These are phyloP conservation scores for Alviniconcha marisindica DNA, from an alignment of 1,140 invertebrate species.

Conservation along the genomic window DNA sequence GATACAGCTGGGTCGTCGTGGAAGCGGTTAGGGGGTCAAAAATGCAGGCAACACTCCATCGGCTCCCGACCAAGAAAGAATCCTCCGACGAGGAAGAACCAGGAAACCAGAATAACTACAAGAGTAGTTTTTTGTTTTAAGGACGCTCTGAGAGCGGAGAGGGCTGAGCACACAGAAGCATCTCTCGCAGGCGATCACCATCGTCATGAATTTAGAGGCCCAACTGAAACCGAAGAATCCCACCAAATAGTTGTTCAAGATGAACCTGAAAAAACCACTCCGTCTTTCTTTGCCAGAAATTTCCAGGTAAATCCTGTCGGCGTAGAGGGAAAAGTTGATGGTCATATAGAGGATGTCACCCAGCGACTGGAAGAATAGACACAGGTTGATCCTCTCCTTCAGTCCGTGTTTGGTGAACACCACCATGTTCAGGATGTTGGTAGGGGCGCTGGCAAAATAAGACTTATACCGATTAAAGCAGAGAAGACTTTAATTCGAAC, in stretches of 20 bases:
- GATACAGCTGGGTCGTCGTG: neutral
- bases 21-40: neutral
- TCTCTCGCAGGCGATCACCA: slow-evolving; percentile 25
- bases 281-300: neutral
- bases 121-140: neutral
- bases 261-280: neutral
- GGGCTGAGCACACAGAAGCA: slow-evolving; percentile 24
- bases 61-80: neutral
- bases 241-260: neutral
- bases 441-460: too few relatives aligned
- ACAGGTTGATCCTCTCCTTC: slow-evolving; percentile 25
- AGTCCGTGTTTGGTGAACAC: slow-evolving; percentile 28
- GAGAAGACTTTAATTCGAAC: too few relatives aligned
- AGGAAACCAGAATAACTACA: neutral
- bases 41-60: slow-evolving; percentile 5
- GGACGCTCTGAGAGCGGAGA: neutral
- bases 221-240: neutral
- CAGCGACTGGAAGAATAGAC: slow-evolving; percentile 6
- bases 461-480: too few relatives aligned
- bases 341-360: neutral
- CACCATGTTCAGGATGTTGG: slow-evolving; percentile 27
- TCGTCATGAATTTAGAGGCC: neutral
- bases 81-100: neutral
- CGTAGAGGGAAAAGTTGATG: neutral
- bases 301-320: neutral